Percentiles rank a stretch among this genome's conserved stretches.
phyloP scores from a whole-genome alignment of 2,797 vertebrate genomes.

The Arvicola amphibius region DNA sequence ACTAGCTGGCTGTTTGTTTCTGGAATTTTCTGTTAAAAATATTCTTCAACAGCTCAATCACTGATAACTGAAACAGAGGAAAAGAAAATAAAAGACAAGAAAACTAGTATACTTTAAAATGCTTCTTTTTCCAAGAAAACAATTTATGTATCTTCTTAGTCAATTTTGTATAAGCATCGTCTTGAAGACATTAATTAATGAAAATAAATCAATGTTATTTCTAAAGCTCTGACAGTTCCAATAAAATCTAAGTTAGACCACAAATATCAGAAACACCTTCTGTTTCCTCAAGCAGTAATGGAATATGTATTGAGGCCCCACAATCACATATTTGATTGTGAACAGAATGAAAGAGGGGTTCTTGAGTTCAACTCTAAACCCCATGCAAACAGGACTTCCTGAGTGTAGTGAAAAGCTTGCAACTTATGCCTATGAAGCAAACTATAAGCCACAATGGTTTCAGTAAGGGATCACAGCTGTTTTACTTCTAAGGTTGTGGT shows the following conservation, averaged over 20 bases:
- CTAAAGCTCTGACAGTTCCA: background rate
- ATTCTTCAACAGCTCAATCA: background rate
- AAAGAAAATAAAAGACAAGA: background rate
- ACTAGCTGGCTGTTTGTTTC: background rate
- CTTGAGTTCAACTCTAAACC: background rate
- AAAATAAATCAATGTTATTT: conserved; percentile 49
- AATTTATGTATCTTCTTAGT: conserved; percentile 25
- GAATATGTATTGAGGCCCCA: background rate
- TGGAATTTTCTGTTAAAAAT: background rate
- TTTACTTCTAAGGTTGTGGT: background rate
- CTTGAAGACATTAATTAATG: conserved; percentile 30
- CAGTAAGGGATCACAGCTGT: background rate
- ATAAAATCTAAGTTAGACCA: conserved; percentile 41
- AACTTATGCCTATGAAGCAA: background rate
- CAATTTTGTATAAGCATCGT: conserved; percentile 6
- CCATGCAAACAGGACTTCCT: background rate
- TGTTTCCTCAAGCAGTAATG: background rate
- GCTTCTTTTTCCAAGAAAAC: conserved; percentile 43
- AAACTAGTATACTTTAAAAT: background rate
- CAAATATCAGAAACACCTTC: background rate
- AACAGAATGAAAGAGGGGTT: background rate
- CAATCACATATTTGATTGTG: background rate
- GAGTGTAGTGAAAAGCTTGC: background rate
- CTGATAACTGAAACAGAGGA: background rate
- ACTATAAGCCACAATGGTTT: background rate